A percentile compares a stretch with the other conserved stretches of the same genome.
phyloP scores from a whole-genome alignment of 2,113 vertebrate genomes.

The Brevimyrus niger region DNA sequence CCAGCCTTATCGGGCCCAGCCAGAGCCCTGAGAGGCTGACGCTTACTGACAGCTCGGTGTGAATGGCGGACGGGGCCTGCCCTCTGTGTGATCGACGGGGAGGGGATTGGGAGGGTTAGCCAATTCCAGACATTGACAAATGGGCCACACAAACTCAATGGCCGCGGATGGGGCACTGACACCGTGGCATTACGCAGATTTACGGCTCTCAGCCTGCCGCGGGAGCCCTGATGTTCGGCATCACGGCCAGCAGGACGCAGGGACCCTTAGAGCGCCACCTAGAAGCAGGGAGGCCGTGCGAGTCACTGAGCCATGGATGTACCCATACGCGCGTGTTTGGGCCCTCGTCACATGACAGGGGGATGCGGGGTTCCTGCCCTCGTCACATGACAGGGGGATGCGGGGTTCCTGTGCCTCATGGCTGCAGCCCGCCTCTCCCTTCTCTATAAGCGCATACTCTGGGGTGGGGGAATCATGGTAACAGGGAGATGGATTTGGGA shows the following conservation, averaged over 20 bases:
- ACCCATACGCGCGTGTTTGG: too few relatives aligned
- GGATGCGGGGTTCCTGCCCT: neutral
- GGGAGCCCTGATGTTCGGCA: neutral
- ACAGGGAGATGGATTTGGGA: neutral
- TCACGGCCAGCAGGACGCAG: neutral
- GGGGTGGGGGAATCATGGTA: neutral
- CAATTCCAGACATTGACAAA: constrained; percentile 52
- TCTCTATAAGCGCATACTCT: neutral
- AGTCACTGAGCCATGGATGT: neutral
- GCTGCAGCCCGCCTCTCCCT: too few relatives aligned
- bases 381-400: neutral
- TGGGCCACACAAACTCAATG: constrained; percentile 50
- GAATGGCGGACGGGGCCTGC: constrained; percentile 42
- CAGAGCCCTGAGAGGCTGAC: constrained; percentile 45
- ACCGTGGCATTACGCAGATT: neutral
- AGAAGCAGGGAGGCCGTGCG: neutral
- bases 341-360: neutral
- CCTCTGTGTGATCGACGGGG: constrained; percentile 14
- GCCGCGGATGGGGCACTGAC: neutral
- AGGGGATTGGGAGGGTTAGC: neutral
- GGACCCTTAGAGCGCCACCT: neutral
- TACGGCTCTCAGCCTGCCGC: neutral
- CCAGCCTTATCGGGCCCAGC: constrained; percentile 47
- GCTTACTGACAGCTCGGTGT: constrained; percentile 41
- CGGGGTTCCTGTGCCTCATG: neutral